Conservation (phyloP, 1,140 invertebrate species). For the Antheraea pernyi region DNA sequence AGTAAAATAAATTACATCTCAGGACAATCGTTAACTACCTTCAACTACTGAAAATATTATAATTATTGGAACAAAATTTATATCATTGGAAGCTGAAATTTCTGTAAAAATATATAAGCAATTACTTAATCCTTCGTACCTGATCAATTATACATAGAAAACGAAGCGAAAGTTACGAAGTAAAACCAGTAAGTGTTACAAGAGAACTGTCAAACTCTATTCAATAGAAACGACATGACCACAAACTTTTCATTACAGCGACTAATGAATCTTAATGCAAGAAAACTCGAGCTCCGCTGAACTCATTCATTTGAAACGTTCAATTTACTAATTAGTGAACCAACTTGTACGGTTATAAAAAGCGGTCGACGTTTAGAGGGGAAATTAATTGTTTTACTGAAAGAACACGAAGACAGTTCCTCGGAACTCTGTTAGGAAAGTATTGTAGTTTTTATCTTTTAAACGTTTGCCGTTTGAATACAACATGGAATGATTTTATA, state of each 20-base stretch:
- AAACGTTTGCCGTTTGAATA: too few relatives aligned
- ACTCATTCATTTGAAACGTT: slow-evolving; percentile 25
- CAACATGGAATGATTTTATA: too few relatives aligned
- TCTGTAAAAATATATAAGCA: too few relatives aligned
- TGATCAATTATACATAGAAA: too few relatives aligned
- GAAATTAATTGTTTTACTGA: slow-evolving; percentile 20
- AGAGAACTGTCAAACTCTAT: background rate
- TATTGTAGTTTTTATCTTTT: background rate
- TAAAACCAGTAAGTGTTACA: too few relatives aligned
- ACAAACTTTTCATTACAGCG: slow-evolving; percentile 23
- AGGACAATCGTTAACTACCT: too few relatives aligned
- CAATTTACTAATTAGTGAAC: slow-evolving; percentile 32
- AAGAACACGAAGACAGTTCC: slow-evolving; percentile 5
- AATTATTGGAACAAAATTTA: too few relatives aligned
- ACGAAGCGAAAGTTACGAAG: too few relatives aligned
- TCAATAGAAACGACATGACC: slow-evolving; percentile 4
- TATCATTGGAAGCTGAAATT: too few relatives aligned
- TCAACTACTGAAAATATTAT: too few relatives aligned
- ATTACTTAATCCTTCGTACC: too few relatives aligned
- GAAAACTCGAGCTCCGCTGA: slow-evolving; percentile 14
- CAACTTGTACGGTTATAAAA: slow-evolving; percentile 17
- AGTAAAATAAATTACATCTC: too few relatives aligned
- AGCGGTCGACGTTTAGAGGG: slow-evolving; percentile 3
- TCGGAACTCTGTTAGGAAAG: background rate
- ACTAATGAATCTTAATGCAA: slow-evolving; percentile 29